These are phyloP conservation scores for Pipistrellus kuhlii DNA, from an alignment of 2,797 vertebrate genomes.

Conservation along the genomic window DNA sequence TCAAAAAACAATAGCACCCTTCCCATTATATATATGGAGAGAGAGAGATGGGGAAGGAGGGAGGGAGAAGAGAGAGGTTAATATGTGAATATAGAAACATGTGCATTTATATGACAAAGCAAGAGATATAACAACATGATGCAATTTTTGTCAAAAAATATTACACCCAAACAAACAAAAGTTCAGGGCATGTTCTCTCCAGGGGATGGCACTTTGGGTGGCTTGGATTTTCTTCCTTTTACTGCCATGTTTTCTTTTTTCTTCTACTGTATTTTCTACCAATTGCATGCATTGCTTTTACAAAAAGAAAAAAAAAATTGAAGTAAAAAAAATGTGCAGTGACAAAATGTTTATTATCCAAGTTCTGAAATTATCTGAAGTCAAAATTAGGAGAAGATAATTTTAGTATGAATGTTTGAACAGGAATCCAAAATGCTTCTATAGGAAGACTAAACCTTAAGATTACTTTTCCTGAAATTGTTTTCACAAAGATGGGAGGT, in stretches of 20 bases:
- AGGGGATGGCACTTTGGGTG: neutral
- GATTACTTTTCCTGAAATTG: neutral
- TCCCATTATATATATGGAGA: neutral
- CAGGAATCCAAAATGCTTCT: neutral
- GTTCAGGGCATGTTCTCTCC: neutral
- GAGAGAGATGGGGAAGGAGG: no score
- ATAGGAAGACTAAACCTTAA: neutral
- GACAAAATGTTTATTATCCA: constrained; percentile 48
- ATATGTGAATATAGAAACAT: neutral
- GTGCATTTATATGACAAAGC: neutral
- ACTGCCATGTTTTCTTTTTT: neutral
- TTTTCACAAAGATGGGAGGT: constrained; percentile 22
- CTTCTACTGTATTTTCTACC: neutral
- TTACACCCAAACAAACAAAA: neutral
- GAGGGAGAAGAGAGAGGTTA: no score
- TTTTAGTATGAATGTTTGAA: constrained; percentile 4
- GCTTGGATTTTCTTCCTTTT: neutral
- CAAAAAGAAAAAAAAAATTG: neutral
- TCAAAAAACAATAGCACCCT: neutral
- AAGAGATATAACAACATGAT: neutral
- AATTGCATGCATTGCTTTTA: neutral
- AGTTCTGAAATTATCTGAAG: constrained; percentile 26
- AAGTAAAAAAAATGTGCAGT: neutral
- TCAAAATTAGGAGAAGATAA: constrained; percentile 43
- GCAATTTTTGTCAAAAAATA: neutral